Base-by-base conservation (phyloP, 2,113 vertebrate genomes). In the Aramus guarauna region DNA sequence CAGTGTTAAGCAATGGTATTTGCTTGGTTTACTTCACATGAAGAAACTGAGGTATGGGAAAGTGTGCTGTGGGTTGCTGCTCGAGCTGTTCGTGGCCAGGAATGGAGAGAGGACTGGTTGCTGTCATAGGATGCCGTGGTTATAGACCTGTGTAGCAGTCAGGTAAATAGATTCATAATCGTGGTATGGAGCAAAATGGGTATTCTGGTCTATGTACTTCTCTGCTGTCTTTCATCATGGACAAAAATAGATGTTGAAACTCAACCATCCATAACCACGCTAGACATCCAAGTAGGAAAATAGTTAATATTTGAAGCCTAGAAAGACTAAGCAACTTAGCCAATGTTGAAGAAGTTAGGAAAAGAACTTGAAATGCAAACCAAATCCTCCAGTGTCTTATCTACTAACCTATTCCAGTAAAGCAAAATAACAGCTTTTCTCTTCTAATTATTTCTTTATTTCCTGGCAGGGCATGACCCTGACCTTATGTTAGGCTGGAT, bases 61-160 rank as follows among this genome's bases (percentile, higher is more conserved):
- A 63, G 24, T 73, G 41, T 62, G 19, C 41, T 74, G 6, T 75
- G 34, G 17, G 24, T 13, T 86, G 78, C 74, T 91, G 32, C 24
- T 75, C 72, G 64, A 78, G 17, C n/a, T 43, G 7, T 71, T 79
- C 22, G 71, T 0, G 0, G 16, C 11, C 8, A n/a, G 72, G 22
- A 78, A 58, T 27, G 60, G 71, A 59, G 55, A 41, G 23, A 68
- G 19, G 19, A 23, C 11, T 84, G 34, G 11, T 79, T 66, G 36
- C 39, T 94, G 63, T 6, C 36, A 20, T 2, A 26, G 34, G 34
- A 9, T 86, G 43, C 43, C 2, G 4, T 78, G 10, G 19, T 60
- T 68, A 32, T 7, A 90, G 48, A 79, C 22, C 53, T 60, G 15
- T 0, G 0, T 59, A 26, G 26, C 15, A 23, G 34, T n/a, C 34